Evolutionary conservation across 2,797 vertebrate species (phyloP).

Genomic region (Mus spretus): DNA sequence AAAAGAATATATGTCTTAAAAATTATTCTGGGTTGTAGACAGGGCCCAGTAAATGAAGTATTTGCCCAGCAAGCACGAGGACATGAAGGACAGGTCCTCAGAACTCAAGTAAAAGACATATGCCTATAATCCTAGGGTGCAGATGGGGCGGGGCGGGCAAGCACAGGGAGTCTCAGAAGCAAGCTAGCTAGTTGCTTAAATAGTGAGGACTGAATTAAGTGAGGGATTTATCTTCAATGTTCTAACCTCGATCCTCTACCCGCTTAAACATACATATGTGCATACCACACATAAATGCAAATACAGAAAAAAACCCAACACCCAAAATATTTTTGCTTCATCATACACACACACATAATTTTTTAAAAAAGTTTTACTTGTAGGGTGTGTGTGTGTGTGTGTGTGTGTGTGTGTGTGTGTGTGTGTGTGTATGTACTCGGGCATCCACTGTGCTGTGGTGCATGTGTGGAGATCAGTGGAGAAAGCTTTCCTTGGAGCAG

Average conservation of each 20-base stretch:
- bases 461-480: not conserved
- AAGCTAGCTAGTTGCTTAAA: not conserved
- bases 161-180: too few species aligned
- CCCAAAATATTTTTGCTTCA: not conserved
- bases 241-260: not conserved
- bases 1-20: too few species aligned
- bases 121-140: not conserved
- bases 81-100: not conserved
- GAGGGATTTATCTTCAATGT: not conserved
- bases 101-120: not conserved
- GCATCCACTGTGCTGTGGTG: not conserved
- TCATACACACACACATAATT: too few species aligned
- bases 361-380: not conserved
- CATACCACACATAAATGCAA: not conserved
- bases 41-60: too few species aligned
- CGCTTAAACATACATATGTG: not conserved
- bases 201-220: not conserved
- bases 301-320: not conserved
- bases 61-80: not conserved
- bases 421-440: not conserved
- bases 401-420: not conserved
- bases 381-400: not conserved
- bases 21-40: too few species aligned
- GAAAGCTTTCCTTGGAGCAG: not conserved
- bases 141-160: accelerated